These are phyloP conservation scores for Nymphalis c-album DNA, from an alignment of 2,888 invertebrate genomes.

Conservation along the genomic window DNA sequence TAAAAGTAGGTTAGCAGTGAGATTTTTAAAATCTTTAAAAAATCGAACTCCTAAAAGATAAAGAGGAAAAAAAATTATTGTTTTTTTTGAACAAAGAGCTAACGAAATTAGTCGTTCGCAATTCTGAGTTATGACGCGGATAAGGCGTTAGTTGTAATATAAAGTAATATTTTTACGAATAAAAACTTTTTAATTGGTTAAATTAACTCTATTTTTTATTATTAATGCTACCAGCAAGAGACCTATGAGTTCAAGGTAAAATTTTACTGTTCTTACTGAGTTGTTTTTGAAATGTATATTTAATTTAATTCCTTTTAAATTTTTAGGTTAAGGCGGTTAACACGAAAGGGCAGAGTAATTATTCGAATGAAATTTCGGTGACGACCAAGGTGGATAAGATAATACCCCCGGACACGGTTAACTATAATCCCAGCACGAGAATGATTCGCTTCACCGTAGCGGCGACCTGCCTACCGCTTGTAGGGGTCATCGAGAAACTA, in stretches of 20 bases:
- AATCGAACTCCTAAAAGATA: no score
- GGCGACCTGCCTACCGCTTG: slow-evolving; percentile 88
- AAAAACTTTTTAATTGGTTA: no score
- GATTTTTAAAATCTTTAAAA: no score
- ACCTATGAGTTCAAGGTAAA: slow-evolving; percentile 79
- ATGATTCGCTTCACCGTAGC: slow-evolving; percentile 90
- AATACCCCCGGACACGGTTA: slow-evolving; percentile 89
- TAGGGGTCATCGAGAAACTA: slow-evolving; percentile 88
- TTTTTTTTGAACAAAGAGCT: no score
- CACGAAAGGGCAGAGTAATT: slow-evolving; percentile 92
- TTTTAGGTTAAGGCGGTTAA: slow-evolving; percentile 90
- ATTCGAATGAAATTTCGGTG: slow-evolving; percentile 90
- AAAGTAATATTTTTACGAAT: no score
- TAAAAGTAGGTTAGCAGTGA: no score
- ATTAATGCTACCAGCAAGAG: slow-evolving; percentile 78
- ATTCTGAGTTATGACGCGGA: no score
- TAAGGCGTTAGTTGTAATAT: no score
- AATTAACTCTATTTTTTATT: slow-evolving; percentile 52
- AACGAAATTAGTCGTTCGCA: no score
- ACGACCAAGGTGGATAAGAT: slow-evolving; percentile 93
- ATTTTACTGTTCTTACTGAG: neutral
- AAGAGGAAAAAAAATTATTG: no score
- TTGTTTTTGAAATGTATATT: neutral
- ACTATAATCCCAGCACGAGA: slow-evolving; percentile 89
- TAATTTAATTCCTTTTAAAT: neutral